Evolutionary conservation across 2,113 vertebrate species (phyloP), one percentile per base, ranked within the genome.

Genomic region (Amia ocellicauda): DNA sequence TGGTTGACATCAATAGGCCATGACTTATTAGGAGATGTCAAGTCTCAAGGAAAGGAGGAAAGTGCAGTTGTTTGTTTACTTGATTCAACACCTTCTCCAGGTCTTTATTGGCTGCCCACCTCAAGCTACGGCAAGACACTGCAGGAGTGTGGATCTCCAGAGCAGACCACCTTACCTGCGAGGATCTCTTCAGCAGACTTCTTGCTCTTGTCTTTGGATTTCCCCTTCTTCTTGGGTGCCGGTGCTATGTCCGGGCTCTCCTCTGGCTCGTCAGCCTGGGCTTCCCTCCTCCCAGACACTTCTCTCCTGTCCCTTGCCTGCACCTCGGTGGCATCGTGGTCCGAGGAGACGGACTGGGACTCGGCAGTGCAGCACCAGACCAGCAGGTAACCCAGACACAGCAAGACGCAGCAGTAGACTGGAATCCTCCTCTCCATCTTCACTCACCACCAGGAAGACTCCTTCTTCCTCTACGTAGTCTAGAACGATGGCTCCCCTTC

Each of bases 121-220:
- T 36, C 31, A 5, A 36, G 5, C 5, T 36, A 11, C 11, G 11
- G 1, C 11, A 7, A 36, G 1, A 36, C 31, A 5, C 31, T 36
- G 31, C 31, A 36, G 31, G 31, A 36, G 31, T 7, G 31, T 36
- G 31, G 31, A 11, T 36, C 11, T 36, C 31, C 31, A n/a, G 2
- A 36, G 31, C 31, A n/a, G n/a, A n/a, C n/a, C n/a, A n/a, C 22
- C 76, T 74, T 80, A 89, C 89, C 87, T 83, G 81, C 85, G 63
- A 83, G 78, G 1, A 85, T 63, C 36, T 86, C 85, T 60, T 89
- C 83, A 8, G 83, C 76, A 28, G 83, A 82, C 70, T 88, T 90
- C 77, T 85, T 91, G 71, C 75, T 80, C 68, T 83, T 85, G 23
- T 76, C 56, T 70, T 87, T 88, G 1, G 61, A 22, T 55, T 65